Percentiles rank a stretch among this genome's conserved stretches.
Evolutionary conservation across 2,888 invertebrate genomes (phyloP).

Genomic region (Hipparchia sbordonii): DNA sequence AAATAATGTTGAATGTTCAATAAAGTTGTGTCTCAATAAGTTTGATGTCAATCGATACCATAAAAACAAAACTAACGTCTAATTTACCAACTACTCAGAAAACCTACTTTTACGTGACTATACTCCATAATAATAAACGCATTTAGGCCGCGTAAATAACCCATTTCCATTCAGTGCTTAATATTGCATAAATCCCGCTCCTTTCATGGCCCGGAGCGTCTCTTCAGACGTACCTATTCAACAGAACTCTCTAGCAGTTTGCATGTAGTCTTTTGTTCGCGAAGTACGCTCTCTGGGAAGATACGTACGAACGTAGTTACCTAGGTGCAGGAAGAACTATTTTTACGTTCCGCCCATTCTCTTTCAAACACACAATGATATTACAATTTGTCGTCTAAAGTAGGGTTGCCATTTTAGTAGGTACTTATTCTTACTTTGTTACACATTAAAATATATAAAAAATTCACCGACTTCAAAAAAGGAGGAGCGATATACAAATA

Average conservation of each 20-base stretch:
- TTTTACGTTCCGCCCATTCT: slow-evolving; percentile 37
- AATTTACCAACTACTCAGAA: neutral
- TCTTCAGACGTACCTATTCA: slow-evolving; percentile 46
- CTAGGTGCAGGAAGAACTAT: slow-evolving; percentile 46
- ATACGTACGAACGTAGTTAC: slow-evolving; percentile 46
- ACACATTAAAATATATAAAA: neutral
- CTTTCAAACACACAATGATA: slow-evolving; percentile 35
- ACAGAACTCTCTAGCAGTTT: slow-evolving; percentile 49
- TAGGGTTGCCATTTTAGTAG: slow-evolving; percentile 9
- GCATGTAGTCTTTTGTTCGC: slow-evolving; percentile 63
- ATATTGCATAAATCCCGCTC: slow-evolving; percentile 40
- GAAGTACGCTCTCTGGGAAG: slow-evolving; percentile 51
- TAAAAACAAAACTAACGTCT: neutral
- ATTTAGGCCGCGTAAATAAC: slow-evolving; percentile 26
- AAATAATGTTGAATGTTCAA: too few species aligned
- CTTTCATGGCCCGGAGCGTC: slow-evolving; percentile 48
- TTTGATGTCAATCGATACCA: neutral
- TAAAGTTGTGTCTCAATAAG: too few species aligned
- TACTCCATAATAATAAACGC: neutral
- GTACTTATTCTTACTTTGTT: neutral
- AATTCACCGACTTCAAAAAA: too few species aligned
- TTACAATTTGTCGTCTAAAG: slow-evolving; percentile 36
- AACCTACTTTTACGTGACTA: neutral
- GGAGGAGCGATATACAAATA: too few species aligned
- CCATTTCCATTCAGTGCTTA: slow-evolving; percentile 26